Conservation (phyloP, 2,113 vertebrate genomes). For the Pogonocichla stellata region DNA sequence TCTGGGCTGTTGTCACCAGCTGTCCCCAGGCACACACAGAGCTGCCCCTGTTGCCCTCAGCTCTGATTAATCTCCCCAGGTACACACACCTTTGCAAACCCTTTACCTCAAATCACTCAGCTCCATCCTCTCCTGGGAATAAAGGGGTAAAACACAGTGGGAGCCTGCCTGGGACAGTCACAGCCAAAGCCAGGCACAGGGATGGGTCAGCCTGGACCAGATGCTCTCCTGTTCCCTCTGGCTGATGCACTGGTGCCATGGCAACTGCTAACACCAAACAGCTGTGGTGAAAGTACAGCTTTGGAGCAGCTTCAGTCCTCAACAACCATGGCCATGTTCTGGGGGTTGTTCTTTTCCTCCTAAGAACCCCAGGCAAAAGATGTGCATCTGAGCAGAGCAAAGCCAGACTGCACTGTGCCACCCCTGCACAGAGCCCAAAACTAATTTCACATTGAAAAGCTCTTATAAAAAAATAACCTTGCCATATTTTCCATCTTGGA, state of each 20-base stretch:
- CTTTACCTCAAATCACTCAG: background rate
- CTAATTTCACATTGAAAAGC: background rate
- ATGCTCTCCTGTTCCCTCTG: background rate
- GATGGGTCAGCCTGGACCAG: background rate
- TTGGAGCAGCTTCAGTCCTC: background rate
- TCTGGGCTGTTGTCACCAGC: background rate
- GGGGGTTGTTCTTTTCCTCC: background rate
- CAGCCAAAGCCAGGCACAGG: background rate
- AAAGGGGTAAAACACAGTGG: background rate
- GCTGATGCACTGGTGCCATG: conserved; percentile 26
- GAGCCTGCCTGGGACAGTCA: rapidly evolving
- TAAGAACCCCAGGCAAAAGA: background rate
- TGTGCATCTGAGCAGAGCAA: background rate
- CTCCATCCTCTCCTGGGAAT: background rate
- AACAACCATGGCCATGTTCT: background rate
- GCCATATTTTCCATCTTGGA: background rate
- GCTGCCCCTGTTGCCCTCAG: background rate
- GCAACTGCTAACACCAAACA: conserved; percentile 43
- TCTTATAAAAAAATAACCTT: background rate
- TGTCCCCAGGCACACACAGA: background rate
- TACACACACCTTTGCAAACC: background rate
- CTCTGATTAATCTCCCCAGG: background rate
- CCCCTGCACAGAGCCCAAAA: background rate
- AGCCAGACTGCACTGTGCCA: background rate
- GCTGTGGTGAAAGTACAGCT: background rate